Conservation (phyloP, 2,797 vertebrate species). For the Silurus lanzhouensis region DNA sequence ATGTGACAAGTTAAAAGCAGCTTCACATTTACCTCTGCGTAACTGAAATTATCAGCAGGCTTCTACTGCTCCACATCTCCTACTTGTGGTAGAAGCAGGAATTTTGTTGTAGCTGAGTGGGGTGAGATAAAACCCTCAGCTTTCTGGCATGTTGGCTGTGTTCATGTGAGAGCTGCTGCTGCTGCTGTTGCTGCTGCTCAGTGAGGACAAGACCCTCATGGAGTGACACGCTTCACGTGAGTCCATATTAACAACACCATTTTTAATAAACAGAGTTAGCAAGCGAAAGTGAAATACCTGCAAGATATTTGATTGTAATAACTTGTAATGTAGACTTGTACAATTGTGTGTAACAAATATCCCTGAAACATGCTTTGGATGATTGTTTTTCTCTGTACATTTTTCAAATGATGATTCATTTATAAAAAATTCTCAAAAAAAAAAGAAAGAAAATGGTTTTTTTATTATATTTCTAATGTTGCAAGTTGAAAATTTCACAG, state of each 20-base stretch:
- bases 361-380: background rate
- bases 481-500: background rate
- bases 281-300: background rate
- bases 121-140: background rate
- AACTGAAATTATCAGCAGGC: background rate
- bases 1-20: too few species aligned
- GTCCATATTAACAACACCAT: constrained; percentile 21
- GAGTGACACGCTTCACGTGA: constrained; percentile 54
- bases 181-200: constrained; percentile 15
- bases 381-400: background rate
- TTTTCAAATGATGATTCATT: background rate
- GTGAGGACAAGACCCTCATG: constrained; percentile 44
- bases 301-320: background rate
- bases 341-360: background rate
- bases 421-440: too few species aligned
- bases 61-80: background rate
- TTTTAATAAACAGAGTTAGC: background rate
- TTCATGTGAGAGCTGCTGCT: constrained; percentile 41
- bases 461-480: background rate
- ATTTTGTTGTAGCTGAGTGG: background rate
- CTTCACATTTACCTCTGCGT: too few species aligned
- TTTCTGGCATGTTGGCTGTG: constrained; percentile 40
- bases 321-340: background rate
- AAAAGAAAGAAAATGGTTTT: too few species aligned
- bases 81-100: constrained; percentile 17